These are phyloP conservation scores for Craniophora ligustri DNA, from an alignment of 2,888 invertebrate genomes.

Conservation along the genomic window DNA sequence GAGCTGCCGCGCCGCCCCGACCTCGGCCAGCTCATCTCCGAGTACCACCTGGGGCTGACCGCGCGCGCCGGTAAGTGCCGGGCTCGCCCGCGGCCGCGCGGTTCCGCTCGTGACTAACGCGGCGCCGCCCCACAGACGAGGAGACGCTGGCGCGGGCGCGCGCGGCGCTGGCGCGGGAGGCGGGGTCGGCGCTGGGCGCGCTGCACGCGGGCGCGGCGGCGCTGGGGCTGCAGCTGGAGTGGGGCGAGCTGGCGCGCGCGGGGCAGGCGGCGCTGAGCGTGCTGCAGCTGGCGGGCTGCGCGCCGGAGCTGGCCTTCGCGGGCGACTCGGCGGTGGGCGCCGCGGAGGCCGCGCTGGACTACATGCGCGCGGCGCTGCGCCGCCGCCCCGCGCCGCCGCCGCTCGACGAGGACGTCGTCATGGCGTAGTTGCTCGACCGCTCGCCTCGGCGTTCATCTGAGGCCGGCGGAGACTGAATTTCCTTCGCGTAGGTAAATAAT, in stretches of 20 bases:
- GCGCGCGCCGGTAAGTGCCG: slow-evolving; percentile 60
- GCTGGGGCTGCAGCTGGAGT: slow-evolving; percentile 53
- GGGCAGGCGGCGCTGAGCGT: slow-evolving; percentile 45
- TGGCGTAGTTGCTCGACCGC: neutral
- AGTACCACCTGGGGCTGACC: slow-evolving; percentile 73
- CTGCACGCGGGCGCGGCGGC: slow-evolving; percentile 52
- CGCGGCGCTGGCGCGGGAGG: slow-evolving; percentile 18
- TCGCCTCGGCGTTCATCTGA: too few species aligned
- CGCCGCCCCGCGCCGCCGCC: neutral
- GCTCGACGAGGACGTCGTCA: neutral
- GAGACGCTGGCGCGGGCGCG: slow-evolving; percentile 36
- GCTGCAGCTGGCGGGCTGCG: slow-evolving; percentile 54
- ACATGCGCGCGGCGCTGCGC: slow-evolving; percentile 61
- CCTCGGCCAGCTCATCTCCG: slow-evolving; percentile 70
- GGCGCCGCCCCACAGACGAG: slow-evolving; percentile 38
- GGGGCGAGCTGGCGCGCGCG: slow-evolving; percentile 29
- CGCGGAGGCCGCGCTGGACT: slow-evolving; percentile 58
- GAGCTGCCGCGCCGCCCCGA: slow-evolving; percentile 63
- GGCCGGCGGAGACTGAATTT: too few species aligned
- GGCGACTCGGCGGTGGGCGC: slow-evolving; percentile 51
- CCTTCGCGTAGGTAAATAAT: too few species aligned
- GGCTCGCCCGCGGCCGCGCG: too few species aligned
- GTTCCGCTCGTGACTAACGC: neutral
- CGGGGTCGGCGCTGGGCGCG: slow-evolving; percentile 38
- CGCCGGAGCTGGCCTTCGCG: slow-evolving; percentile 56